Conservation (phyloP, 2,888 invertebrate genomes). For the Troides helena region DNA sequence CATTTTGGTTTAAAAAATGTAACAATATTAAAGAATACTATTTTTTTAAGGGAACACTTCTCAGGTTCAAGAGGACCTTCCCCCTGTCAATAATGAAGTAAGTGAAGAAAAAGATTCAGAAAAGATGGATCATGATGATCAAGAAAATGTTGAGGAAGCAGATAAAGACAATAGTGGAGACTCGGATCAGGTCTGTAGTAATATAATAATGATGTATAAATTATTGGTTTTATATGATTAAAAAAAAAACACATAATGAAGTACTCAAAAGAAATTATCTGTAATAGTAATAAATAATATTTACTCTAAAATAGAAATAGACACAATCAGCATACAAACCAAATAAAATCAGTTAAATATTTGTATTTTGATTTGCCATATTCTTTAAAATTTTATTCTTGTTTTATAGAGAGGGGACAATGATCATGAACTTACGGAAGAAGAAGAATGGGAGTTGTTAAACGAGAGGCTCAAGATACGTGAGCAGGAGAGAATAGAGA, state of each 20-base stretch:
- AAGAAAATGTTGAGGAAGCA: conserved; percentile 35
- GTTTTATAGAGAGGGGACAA: conserved; percentile 29
- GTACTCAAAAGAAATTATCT: too few relatives aligned
- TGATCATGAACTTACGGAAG: conserved; percentile 48
- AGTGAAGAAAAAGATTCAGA: conserved; percentile 34
- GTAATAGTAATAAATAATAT: too few relatives aligned
- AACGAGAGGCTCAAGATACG: conserved; percentile 58
- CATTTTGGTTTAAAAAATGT: not conserved
- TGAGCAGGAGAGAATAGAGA: conserved; percentile 58
- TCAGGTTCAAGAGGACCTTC: not conserved
- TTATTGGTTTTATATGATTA: too few relatives aligned
- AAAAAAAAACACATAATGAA: too few relatives aligned
- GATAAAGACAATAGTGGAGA: conserved; percentile 29
- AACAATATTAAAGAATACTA: not conserved
- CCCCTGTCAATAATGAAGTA: conserved; percentile 24
- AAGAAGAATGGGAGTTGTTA: conserved; percentile 63
- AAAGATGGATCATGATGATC: conserved; percentile 38
- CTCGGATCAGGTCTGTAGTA: conserved; percentile 28
- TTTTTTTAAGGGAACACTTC: not conserved
- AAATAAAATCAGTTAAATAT: not conserved
- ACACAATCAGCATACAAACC: too few relatives aligned
- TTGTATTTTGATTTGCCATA: not conserved
- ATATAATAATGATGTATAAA: too few relatives aligned
- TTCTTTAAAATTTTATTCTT: not conserved
- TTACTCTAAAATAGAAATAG: too few relatives aligned